Conservation (phyloP, 2,113 vertebrate species). For the Zingel zingel region DNA sequence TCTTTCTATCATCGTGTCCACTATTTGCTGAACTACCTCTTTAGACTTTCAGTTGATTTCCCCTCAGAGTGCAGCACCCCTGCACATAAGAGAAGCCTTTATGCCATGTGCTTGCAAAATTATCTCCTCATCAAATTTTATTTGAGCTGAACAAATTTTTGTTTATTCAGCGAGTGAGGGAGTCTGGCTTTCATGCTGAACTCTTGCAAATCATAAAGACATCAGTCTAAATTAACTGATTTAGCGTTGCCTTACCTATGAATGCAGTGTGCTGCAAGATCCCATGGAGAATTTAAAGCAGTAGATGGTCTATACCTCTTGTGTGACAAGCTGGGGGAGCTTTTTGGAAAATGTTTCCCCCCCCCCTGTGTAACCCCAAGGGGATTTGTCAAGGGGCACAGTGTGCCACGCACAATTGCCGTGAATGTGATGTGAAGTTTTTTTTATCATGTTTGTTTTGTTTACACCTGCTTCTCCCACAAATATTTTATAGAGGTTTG, state of each 20-base stretch:
- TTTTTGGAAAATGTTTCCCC: conserved; percentile 60
- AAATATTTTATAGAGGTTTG: conserved; percentile 63
- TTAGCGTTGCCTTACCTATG: conserved; percentile 58
- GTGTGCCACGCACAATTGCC: conserved; percentile 56
- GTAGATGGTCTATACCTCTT: conserved; percentile 62
- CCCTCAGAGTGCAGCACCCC: conserved; percentile 30
- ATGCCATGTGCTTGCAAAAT: conserved; percentile 76
- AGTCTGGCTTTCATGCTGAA: conserved; percentile 56
- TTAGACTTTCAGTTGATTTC: conserved; percentile 54
- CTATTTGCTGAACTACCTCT: conserved; percentile 34
- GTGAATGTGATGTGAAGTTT: conserved; percentile 59
- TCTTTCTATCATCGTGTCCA: conserved; percentile 63
- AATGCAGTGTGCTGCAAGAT: conserved; percentile 64
- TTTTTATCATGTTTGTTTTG: conserved; percentile 74
- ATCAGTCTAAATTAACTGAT: conserved; percentile 72
- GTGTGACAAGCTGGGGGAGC: conserved; percentile 68
- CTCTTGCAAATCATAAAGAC: conserved; percentile 74
- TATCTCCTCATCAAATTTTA: conserved; percentile 83
- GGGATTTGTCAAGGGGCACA: conserved; percentile 60
- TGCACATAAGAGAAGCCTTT: conserved; percentile 73
- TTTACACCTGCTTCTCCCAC: conserved; percentile 72
- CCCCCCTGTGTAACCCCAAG: conserved; percentile 26
- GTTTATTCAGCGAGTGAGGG: conserved; percentile 71
- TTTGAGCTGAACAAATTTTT: conserved; percentile 75
- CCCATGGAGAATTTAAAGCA: conserved; percentile 49